Conservation (phyloP, 1,140 invertebrate genomes). For the Brachionus plicatilis region DNA sequence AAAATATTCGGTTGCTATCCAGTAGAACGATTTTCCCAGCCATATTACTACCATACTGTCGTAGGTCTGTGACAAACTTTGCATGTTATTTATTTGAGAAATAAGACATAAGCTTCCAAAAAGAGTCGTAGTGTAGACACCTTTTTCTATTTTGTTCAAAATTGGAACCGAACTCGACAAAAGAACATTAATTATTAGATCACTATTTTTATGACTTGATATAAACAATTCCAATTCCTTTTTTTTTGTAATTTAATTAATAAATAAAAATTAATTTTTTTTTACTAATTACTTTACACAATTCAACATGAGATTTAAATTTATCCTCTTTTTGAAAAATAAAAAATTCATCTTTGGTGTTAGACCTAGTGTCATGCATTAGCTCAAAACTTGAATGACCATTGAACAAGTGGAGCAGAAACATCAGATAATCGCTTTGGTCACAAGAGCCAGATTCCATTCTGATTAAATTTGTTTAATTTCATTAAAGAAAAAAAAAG, state of each 20-base stretch:
- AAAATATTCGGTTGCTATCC: background rate
- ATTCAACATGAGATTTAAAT: background rate
- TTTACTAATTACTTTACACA: background rate
- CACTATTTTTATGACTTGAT: conserved; percentile 24
- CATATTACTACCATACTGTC: background rate
- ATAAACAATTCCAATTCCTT: conserved; percentile 13
- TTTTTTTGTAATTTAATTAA: background rate
- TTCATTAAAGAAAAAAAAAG: background rate
- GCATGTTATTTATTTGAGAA: background rate
- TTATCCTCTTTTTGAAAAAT: background rate
- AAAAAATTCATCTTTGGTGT: background rate
- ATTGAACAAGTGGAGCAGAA: conserved; percentile 18
- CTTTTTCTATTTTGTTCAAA: conserved; percentile 13
- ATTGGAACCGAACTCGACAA: background rate
- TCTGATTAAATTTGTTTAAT: background rate
- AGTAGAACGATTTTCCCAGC: background rate
- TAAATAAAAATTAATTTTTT: background rate
- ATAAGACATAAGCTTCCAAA: background rate
- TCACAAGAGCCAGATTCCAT: background rate
- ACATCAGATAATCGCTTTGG: conserved; percentile 7
- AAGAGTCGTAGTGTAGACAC: background rate
- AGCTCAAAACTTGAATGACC: conserved; percentile 2
- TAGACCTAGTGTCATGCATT: background rate
- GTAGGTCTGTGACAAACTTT: background rate
- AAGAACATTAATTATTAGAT: background rate